phyloP scores from a whole-genome alignment of 37 sponge, comb jelly and placozoan species.

The Theonella swinhoei region DNA sequence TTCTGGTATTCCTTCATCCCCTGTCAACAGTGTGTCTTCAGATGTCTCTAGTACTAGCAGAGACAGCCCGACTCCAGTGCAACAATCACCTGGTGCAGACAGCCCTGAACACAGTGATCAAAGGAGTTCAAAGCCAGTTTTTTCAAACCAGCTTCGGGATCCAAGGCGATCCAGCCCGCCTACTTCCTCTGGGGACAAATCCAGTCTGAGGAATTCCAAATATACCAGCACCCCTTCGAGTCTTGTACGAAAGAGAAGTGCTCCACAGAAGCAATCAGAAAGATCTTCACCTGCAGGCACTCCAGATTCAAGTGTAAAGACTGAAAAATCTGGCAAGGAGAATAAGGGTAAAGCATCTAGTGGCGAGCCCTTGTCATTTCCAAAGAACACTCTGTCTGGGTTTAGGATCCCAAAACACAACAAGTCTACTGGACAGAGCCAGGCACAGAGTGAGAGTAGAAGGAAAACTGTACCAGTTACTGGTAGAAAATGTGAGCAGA shows the following conservation, averaged over 20 bases:
- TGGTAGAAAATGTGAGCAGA: background rate
- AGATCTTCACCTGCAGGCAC: background rate
- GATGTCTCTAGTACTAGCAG: background rate
- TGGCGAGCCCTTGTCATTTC: background rate
- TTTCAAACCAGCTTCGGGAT: constrained; percentile 5
- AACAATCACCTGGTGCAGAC: background rate
- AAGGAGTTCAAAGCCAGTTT: background rate
- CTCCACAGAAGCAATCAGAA: background rate
- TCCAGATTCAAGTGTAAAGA: background rate
- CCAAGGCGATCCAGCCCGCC: background rate
- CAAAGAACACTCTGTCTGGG: constrained; percentile 10
- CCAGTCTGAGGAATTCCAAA: background rate
- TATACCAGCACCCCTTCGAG: background rate
- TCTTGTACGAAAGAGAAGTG: background rate
- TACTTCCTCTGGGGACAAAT: background rate
- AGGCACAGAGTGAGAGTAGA: background rate
- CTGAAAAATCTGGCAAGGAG: background rate
- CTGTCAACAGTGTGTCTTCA: background rate
- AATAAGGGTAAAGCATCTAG: too few relatives aligned
- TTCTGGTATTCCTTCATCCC: background rate
- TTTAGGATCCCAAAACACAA: constrained; percentile 48
- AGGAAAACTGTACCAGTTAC: background rate
- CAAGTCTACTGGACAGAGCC: background rate
- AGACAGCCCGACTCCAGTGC: background rate
- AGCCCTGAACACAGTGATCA: background rate